Percentiles rank a stretch among this genome's conserved stretches.
These are phyloP conservation scores for Crocodylus rhombifer DNA, from an alignment of 2,797 vertebrate genomes.

Conservation along the genomic window DNA sequence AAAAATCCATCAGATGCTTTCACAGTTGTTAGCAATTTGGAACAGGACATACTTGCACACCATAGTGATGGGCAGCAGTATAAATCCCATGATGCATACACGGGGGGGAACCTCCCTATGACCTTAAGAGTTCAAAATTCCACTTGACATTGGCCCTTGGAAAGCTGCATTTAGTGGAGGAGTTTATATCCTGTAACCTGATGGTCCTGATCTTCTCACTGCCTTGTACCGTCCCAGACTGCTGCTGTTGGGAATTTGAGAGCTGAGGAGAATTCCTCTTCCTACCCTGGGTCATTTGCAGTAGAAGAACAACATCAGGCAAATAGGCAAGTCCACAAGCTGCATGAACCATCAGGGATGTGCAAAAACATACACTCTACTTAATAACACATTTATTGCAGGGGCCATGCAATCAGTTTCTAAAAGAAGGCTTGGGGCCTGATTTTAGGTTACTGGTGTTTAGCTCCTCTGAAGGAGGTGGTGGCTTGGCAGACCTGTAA, in stretches of 20 bases:
- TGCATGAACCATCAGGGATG: background rate
- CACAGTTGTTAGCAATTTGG: no score
- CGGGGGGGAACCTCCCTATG: background rate
- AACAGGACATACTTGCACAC: no score
- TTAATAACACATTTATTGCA: background rate
- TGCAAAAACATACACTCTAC: accelerated
- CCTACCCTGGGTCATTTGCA: constrained; percentile 17
- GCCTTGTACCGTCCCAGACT: background rate
- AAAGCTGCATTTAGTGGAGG: background rate
- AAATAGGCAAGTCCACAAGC: background rate
- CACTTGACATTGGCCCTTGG: background rate
- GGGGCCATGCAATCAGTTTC: background rate
- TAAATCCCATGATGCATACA: background rate
- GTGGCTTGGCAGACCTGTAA: no score
- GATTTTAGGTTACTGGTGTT: background rate
- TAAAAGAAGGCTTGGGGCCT: background rate
- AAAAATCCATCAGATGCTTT: no score
- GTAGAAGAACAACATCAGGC: constrained; percentile 2
- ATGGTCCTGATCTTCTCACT: background rate
- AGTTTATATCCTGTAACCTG: background rate
- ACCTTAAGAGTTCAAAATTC: background rate
- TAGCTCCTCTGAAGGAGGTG: background rate
- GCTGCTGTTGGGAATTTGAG: background rate
- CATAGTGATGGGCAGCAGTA: background rate
- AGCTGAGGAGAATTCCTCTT: constrained; percentile 2